Evolutionary conservation across 2,113 vertebrate genomes (phyloP), one percentile per base, ranked within the genome.

Genomic region (Petroica traversi): DNA sequence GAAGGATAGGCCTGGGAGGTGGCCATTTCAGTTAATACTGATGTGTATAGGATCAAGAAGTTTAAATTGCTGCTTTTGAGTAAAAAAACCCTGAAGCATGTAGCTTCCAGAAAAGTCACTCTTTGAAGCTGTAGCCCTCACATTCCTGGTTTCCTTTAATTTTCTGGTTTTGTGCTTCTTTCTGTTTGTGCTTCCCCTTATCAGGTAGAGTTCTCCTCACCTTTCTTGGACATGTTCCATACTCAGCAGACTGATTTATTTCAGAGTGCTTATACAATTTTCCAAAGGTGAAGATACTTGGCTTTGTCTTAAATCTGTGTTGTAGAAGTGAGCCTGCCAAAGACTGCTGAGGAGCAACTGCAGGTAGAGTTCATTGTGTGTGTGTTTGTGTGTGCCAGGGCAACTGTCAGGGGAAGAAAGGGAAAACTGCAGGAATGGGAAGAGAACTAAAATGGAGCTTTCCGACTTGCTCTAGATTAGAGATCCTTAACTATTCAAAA

Each of bases 381-480:
- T 45, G 18, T 41, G 41, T 41, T 6, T 41, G 41, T 26, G 16
- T 52, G 45, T 87, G 54, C 59, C 64, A 91, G 31, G 43, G 25
- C n/a, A 91, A 83, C 19, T 88, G 34, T 77, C 57, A 88, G 66
- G 43, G 57, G 83, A 85, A 95, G 66, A 95, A 92, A 91, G 24
- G 10, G 41, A 79, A 94, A 81, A 9, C 41, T 85, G 45, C 19
- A 68, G 75, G 34, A 72, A 46, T n/a, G 31, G 11, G 79, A 41
- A 76, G 16, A 90, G 64, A 83, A 88, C 15, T 62, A 84, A 92
- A 93, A 77, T 51, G 41, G 40, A 62, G 28, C 20, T 75, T 97
- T 92, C 71, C 82, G 24, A 77, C 90, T 88, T 82, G 25, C 5
- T 88, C 2, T 34, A 76, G 4, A 31, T 82, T 36, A 78, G n/a